phyloP scores from a whole-genome alignment of 2,888 invertebrate genomes.

The Xestoiulus laeticollis region DNA sequence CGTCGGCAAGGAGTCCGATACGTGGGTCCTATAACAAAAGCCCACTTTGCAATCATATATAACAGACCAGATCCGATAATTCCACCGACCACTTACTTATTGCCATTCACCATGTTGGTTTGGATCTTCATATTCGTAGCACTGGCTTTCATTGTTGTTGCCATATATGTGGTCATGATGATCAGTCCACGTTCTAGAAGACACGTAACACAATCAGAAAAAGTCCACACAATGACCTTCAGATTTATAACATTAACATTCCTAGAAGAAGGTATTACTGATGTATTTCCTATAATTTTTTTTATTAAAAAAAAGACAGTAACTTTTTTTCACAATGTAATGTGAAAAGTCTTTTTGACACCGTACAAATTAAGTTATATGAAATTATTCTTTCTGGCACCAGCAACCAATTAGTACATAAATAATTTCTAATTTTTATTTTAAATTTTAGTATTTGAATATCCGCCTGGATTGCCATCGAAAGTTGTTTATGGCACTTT shows the following conservation, averaged over 20 bases:
- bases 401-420: not conserved
- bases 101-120: slow-evolving; percentile 49
- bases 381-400: too few relatives aligned
- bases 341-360: too few relatives aligned
- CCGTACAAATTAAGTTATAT: too few relatives aligned
- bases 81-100: slow-evolving; percentile 51
- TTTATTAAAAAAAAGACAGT: not conserved
- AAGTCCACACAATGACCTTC: slow-evolving; percentile 15
- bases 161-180: slow-evolving; percentile 35
- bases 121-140: slow-evolving; percentile 27
- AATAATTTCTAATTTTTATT: not conserved
- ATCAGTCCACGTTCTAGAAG: slow-evolving; percentile 43
- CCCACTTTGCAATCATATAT: slow-evolving; percentile 50
- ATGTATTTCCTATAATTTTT: not conserved
- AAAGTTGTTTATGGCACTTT: slow-evolving; percentile 52
- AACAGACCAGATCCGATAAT: slow-evolving; percentile 48
- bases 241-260: slow-evolving; percentile 51
- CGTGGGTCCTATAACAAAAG: slow-evolving; percentile 52
- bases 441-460: slow-evolving; percentile 45
- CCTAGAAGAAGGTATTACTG: slow-evolving; percentile 51
- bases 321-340: not conserved
- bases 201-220: slow-evolving; percentile 36
- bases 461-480: slow-evolving; percentile 50
- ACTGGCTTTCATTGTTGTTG: not conserved
- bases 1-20: slow-evolving; percentile 45